Conservation (phyloP, 2,113 vertebrate genomes). For the Cacatua alba region DNA sequence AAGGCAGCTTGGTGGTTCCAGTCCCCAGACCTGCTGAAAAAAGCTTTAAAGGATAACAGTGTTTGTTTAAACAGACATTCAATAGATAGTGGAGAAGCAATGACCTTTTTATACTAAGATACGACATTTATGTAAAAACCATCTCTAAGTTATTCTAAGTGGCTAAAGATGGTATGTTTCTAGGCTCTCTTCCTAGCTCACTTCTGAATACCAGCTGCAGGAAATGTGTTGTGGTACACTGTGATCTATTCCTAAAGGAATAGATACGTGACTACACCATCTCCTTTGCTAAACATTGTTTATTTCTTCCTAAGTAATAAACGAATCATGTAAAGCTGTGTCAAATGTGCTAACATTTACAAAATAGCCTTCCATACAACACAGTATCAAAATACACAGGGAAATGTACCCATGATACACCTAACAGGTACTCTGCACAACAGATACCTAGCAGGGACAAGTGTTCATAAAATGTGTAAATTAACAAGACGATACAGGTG, state of each 20-base stretch:
- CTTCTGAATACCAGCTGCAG: neutral
- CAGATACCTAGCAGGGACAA: neutral
- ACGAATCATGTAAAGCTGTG: neutral
- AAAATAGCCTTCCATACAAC: neutral
- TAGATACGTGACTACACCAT: neutral
- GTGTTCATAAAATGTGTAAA: neutral
- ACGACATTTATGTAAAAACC: neutral
- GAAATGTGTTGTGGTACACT: neutral
- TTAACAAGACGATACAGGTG: neutral
- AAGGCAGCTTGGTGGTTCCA: neutral
- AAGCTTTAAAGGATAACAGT: neutral
- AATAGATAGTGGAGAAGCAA: neutral
- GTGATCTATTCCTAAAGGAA: neutral
- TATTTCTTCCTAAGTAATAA: neutral
- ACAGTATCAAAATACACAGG: neutral
- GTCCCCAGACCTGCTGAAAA: neutral
- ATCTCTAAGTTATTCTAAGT: neutral
- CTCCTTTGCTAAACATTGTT: neutral
- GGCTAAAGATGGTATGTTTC: neutral
- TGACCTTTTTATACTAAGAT: neutral
- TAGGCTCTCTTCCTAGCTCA: neutral
- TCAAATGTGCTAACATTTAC: neutral
- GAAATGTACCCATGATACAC: neutral
- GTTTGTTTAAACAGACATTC: neutral
- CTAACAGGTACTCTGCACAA: neutral